These are phyloP conservation scores for Philotrypesis tridentata DNA, from an alignment of 1,140 invertebrate genomes.

Conservation along the genomic window DNA sequence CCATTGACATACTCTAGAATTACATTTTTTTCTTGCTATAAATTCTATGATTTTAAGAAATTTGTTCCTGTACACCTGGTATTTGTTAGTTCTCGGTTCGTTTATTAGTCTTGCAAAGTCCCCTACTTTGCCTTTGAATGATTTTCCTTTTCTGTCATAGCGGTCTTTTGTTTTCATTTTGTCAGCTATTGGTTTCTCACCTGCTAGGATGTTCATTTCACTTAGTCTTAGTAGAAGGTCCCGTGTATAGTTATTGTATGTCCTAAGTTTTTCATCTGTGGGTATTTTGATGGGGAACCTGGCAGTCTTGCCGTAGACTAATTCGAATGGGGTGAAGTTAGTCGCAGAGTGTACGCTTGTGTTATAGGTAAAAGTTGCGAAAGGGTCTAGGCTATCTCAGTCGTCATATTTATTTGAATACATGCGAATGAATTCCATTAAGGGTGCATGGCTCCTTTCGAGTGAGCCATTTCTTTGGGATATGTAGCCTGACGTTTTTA, in stretches of 20 bases:
- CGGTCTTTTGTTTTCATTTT: not conserved
- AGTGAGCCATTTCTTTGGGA: not conserved
- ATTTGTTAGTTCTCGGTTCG: not conserved
- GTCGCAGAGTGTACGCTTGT: not conserved
- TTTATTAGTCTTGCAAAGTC: not conserved
- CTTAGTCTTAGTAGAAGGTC: not conserved
- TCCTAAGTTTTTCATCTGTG: not conserved
- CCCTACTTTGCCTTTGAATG: not conserved
- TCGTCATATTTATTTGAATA: constrained; percentile 12
- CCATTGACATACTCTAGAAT: not conserved
- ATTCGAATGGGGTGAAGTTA: not conserved
- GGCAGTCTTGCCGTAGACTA: not conserved
- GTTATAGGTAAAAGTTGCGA: not conserved
- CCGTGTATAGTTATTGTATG: not conserved
- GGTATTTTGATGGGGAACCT: not conserved
- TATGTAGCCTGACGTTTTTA: not conserved
- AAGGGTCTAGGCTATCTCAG: not conserved
- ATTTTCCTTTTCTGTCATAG: not conserved
- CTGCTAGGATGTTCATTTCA: not conserved
- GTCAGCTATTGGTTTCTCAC: not conserved
- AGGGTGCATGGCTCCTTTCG: not conserved
- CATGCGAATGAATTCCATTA: not conserved
- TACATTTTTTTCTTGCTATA: not conserved
- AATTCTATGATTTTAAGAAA: not conserved
- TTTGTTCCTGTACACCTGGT: not conserved